Conservation (phyloP, 2,113 vertebrate species). For the Muntiacus muntjak region DNA sequence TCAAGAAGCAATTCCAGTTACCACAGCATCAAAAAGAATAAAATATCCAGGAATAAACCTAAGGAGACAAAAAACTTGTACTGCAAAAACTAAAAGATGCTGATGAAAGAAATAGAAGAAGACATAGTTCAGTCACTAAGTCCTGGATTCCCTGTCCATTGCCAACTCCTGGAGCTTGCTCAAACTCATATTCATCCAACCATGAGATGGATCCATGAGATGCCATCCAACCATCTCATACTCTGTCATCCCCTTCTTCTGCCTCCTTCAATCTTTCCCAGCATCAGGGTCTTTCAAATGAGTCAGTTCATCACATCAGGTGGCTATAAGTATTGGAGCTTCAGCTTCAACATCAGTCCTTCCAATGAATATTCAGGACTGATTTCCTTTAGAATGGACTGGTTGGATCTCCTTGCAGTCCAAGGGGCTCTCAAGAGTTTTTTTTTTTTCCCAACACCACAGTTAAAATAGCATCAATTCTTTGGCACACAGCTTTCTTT, state of each 20-base stretch:
- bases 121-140: background rate
- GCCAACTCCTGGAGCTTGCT: background rate
- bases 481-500: background rate
- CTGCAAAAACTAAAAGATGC: background rate
- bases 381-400: background rate
- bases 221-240: background rate
- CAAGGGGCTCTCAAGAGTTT: background rate
- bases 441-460: background rate
- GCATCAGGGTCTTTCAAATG: background rate
- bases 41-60: background rate
- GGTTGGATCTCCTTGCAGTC: background rate
- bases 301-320: background rate
- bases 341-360: background rate
- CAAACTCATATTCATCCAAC: background rate
- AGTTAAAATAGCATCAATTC: background rate
- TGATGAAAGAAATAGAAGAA: accelerated
- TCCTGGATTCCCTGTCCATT: background rate
- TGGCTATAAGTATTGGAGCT: background rate
- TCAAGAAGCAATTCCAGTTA: background rate
- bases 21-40: background rate
- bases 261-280: background rate
- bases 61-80: background rate
- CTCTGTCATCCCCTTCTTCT: background rate
- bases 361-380: background rate
- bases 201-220: no score